Evolutionary conservation across 2,113 vertebrate genomes (phyloP).

Genomic region (Amazona guildingii): DNA sequence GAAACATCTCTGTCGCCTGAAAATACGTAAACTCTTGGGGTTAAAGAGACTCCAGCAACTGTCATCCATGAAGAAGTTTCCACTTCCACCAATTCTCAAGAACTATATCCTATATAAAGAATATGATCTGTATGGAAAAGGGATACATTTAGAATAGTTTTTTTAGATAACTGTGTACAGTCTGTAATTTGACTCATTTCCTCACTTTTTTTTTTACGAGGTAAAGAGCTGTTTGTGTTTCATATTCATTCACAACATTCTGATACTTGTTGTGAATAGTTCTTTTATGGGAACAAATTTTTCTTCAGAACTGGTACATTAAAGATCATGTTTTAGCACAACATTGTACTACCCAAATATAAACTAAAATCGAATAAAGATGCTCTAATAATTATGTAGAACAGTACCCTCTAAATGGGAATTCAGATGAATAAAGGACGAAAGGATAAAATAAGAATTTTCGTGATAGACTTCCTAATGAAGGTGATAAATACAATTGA

Average conservation of each 20-base stretch:
- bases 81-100: slow-evolving; percentile 78
- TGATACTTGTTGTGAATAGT: not conserved
- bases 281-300: not conserved
- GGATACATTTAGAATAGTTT: slow-evolving; percentile 54
- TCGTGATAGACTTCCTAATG: not conserved
- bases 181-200: not conserved
- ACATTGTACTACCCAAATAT: not conserved
- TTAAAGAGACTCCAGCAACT: slow-evolving; percentile 72
- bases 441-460: not conserved
- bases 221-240: not conserved
- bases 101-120: slow-evolving; percentile 85
- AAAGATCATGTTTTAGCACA: not conserved
- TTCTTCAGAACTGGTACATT: not conserved
- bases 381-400: not conserved
- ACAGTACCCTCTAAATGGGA: not conserved
- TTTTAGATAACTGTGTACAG: not conserved
- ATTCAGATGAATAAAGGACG: not conserved
- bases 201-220: not conserved
- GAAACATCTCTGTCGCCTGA: slow-evolving; percentile 84
- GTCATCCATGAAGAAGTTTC: slow-evolving; percentile 68
- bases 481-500: not conserved
- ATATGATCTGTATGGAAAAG: slow-evolving; percentile 80
- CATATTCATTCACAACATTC: not conserved
- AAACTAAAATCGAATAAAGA: not conserved
- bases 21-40: slow-evolving; percentile 81